A percentile compares a stretch with the other conserved stretches of the same genome.
phyloP scores from a whole-genome alignment of 1,140 invertebrate genomes.

The Cotesia glomerata region DNA sequence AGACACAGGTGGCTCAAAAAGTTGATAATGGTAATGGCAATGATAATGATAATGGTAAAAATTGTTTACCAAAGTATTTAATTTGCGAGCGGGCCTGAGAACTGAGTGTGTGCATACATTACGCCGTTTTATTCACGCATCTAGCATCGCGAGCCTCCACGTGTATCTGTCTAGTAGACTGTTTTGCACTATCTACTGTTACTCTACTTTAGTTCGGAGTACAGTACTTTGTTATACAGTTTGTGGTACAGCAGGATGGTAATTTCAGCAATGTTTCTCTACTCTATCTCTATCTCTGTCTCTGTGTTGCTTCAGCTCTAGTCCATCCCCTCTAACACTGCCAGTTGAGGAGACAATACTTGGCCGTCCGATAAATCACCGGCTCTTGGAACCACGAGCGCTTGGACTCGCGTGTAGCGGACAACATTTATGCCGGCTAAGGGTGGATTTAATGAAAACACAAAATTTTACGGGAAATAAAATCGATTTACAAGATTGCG shows the following conservation, averaged over 20 bases:
- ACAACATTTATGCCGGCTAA: slow-evolving; percentile 23
- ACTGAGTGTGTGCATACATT: not conserved
- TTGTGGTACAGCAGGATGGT: no score
- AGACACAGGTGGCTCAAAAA: not conserved
- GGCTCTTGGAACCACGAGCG: slow-evolving; percentile 28
- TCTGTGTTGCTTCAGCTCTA: not conserved
- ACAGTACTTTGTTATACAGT: not conserved
- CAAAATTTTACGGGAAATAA: slow-evolving; percentile 34
- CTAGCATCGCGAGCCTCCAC: not conserved
- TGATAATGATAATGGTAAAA: not conserved
- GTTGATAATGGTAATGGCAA: not conserved
- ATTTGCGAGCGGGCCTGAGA: not conserved
- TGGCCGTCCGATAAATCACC: slow-evolving; percentile 35
- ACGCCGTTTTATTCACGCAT: slow-evolving; percentile 1
- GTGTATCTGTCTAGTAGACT: not conserved
- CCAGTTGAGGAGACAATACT: slow-evolving; percentile 29
- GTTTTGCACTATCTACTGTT: not conserved
- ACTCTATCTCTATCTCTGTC: not conserved
- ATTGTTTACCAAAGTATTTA: not conserved
- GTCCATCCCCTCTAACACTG: slow-evolving; percentile 4
- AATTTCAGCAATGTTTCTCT: not conserved
- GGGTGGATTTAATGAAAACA: slow-evolving; percentile 34
- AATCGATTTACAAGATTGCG: slow-evolving; percentile 27
- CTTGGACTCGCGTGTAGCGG: slow-evolving; percentile 5
- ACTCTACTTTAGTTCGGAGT: not conserved